Base-by-base conservation (phyloP, 2,113 vertebrate genomes). In the Odontesthes bonariensis region DNA sequence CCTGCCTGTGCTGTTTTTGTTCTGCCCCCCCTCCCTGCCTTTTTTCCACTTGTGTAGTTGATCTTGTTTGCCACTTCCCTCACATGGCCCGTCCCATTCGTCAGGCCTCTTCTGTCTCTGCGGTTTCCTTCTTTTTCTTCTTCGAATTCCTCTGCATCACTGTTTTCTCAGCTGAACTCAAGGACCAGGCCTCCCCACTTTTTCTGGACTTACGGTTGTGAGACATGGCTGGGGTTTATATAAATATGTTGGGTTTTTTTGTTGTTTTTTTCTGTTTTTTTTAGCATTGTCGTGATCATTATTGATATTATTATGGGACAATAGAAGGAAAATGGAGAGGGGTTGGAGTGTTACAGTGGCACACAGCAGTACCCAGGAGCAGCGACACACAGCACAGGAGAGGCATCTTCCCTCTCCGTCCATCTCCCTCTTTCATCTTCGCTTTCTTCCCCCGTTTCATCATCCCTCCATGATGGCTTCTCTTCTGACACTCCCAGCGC, bases 251-350 rank as follows among this genome's bases (percentile, higher is more conserved):
- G n/a, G n/a, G 5, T 89, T 92, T 89, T 90, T 49, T 44, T 12
- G n/a, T n/a, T n/a, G n/a, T 44, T 44, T 44, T 11, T 44, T 27
- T 27, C 27, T 44, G 4, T 44, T 8, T 44, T 44, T 44, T 49
- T 88, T 88, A 90, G 83, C 81, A 86, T 93, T 83, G 81, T 91
- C 7, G 84, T 91, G 87, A 83, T 91, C 84, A 70, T 91, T 84
- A 76, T 84, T 83, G 77, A 82, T 82, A 84, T 72, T 83, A 65
- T 69, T 69, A 77, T 72, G 65, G 78, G 87, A 84, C 40, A 56
- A 82, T 83, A 84, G 14, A 78, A 84, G 81, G 62, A 74, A 83
- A n/a, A 60, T 31, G 4, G 71, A 81, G 79, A 82, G 59, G 74
- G 77, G 76, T 60, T 46, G 35, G 71, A 80, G 83, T 38, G 80